Evolutionary conservation across 1,140 invertebrate species (phyloP).

Genomic region (Brachionus rubens): DNA sequence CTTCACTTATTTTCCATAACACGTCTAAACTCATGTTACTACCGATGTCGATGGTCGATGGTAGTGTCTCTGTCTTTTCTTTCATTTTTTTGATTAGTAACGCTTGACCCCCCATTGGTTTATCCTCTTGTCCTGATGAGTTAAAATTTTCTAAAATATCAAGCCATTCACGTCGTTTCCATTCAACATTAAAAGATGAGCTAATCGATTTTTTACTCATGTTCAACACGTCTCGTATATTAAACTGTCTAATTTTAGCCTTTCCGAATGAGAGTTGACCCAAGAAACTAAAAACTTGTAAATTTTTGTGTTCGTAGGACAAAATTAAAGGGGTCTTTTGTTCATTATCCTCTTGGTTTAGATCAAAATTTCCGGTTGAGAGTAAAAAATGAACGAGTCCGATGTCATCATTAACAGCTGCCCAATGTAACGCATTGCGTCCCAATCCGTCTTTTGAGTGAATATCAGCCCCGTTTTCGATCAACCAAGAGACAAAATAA

Average conservation of each 20-base stretch:
- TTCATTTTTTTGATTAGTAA: background rate
- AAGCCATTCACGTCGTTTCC: background rate
- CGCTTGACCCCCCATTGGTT: background rate
- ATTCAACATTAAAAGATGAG: background rate
- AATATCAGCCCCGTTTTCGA: slow-evolving; percentile 2
- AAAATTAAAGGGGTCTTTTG: background rate
- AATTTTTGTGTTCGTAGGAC: background rate
- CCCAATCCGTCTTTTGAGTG: background rate
- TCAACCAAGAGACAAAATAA: background rate
- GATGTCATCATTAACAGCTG: slow-evolving; percentile 7
- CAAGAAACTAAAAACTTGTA: background rate
- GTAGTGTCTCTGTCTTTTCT: background rate
- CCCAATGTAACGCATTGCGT: background rate
- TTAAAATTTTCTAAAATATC: slow-evolving; percentile 15
- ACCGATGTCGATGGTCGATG: background rate
- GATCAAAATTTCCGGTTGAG: background rate
- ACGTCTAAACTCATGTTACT: background rate
- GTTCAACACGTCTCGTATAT: background rate
- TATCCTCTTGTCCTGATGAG: background rate
- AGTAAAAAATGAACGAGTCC: background rate
- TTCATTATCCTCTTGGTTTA: background rate
- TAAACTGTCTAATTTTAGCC: background rate
- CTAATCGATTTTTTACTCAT: slow-evolving; percentile 9
- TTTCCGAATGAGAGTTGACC: background rate
- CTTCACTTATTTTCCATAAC: slow-evolving; percentile 13